Base-by-base conservation (phyloP, 2,113 vertebrate genomes). In the Lates calcarifer region DNA sequence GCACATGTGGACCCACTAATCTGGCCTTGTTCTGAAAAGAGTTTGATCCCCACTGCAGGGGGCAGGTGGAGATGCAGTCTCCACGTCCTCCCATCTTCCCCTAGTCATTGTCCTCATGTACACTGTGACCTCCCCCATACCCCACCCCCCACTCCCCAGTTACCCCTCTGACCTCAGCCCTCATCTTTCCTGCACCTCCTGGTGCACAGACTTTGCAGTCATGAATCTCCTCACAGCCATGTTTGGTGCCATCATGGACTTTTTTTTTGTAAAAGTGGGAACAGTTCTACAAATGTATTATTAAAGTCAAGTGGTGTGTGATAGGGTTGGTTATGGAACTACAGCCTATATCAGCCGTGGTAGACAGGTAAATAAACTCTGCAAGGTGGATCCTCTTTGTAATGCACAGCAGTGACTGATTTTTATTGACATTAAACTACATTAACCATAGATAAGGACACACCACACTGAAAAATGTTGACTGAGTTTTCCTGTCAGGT, bases 41-140 rank as follows among this genome's bases (percentile, higher is more conserved):
- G 64, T 83, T 79, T 79, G 63, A 90, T 82, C 79, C 68, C 20
- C 87, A 69, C 84, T 73, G 71, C 80, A 85, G 75, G 82, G 51
- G 82, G 66, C 10, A 55, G 65, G 65, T 20, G 33, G 22, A 65
- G 61, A 77, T 28, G 29, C 81, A 67, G 14, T 45, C 75, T 69
- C 71, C 18, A 11, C 39, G 53, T 57, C 39, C 35, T 74, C 41
- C 61, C 60, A 61, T 49, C 66, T 39, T 55, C 55, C 77, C 49
- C 60, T 39, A 51, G 62, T 75, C 57, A 28, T 28, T 76, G 51
- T 41, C 72, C 37, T 77, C 18, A 17, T 64, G 43, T 33, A 69
- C 58, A 57, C 60, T 10, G 55, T 82, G 77, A 81, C 77, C 72
- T 74, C 43, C 29, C 29, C 13, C 7, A 12, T 6, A 7, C 26